These are phyloP conservation scores for Thecocarcelia acutangulata DNA, from an alignment of 2,888 invertebrate genomes.

Conservation along the genomic window DNA sequence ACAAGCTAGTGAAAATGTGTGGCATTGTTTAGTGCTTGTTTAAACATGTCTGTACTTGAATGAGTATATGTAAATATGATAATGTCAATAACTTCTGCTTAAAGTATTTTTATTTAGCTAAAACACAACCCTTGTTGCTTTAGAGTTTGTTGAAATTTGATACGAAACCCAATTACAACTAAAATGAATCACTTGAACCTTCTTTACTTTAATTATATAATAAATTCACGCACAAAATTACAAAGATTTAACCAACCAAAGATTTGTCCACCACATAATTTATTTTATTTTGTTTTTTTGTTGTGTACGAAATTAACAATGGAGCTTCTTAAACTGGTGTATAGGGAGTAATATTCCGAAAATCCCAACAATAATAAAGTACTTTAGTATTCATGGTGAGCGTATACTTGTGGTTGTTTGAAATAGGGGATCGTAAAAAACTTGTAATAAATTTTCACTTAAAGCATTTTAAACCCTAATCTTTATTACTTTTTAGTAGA, in stretches of 20 bases:
- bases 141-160: neutral
- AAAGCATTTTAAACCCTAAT: neutral
- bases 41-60: neutral
- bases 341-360: neutral
- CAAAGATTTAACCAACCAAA: slow-evolving; percentile 3
- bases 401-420: too few species aligned
- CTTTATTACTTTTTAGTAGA: neutral
- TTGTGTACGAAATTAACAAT: too few species aligned
- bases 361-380: too few species aligned
- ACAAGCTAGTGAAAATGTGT: slow-evolving; percentile 13
- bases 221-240: neutral
- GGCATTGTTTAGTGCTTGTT: neutral
- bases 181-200: slow-evolving; percentile 53
- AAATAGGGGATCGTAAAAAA: too few species aligned
- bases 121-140: slow-evolving; percentile 37
- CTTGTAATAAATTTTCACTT: neutral
- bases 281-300: neutral
- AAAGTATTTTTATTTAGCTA: slow-evolving; percentile 40
- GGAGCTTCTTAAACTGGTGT: too few species aligned
- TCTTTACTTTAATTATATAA: slow-evolving; percentile 44
- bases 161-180: slow-evolving; percentile 38
- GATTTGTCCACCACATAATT: slow-evolving; percentile 36
- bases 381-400: too few species aligned
- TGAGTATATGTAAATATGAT: slow-evolving; percentile 41
- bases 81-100: slow-evolving; percentile 62